Evolutionary conservation across 2,797 vertebrate genomes (phyloP).

Genomic region (Borostomias antarcticus): DNA sequence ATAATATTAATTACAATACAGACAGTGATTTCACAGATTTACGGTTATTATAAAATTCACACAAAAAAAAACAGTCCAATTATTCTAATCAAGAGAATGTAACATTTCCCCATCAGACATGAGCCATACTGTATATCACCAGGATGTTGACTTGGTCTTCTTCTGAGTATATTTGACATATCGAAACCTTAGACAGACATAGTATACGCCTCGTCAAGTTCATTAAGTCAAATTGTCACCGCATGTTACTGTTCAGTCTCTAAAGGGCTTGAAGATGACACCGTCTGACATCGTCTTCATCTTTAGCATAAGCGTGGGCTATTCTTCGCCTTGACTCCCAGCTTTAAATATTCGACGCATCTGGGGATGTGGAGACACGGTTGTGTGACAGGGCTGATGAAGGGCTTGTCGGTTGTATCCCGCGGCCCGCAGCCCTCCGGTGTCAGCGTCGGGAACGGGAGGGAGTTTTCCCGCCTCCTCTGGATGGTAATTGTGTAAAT

Average conservation of each 20-base stretch:
- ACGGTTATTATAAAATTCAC: background rate
- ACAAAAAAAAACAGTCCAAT: background rate
- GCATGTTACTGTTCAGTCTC: slow-evolving; percentile 37
- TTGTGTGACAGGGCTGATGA: slow-evolving; percentile 79
- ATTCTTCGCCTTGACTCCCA: slow-evolving; percentile 59
- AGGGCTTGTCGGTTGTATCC: slow-evolving; percentile 76
- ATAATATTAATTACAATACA: background rate
- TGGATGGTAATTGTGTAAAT: slow-evolving; percentile 74
- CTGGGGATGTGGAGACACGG: slow-evolving; percentile 72
- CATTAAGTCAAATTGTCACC: slow-evolving; percentile 71
- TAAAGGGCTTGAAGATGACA: slow-evolving; percentile 69
- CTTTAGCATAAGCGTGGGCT: slow-evolving; percentile 64
- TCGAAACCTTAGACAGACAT: slow-evolving; percentile 70
- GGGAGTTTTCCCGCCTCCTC: slow-evolving; percentile 65
- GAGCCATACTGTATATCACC: slow-evolving; percentile 16
- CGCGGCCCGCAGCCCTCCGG: slow-evolving; percentile 68
- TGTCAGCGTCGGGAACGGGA: slow-evolving; percentile 62
- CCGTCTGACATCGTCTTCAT: slow-evolving; percentile 64
- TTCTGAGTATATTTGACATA: slow-evolving; percentile 56
- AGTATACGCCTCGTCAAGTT: slow-evolving; percentile 70
- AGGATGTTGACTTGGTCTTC: slow-evolving; percentile 47
- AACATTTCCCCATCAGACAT: background rate
- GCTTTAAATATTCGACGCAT: slow-evolving; percentile 75
- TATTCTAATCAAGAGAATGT: background rate
- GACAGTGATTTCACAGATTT: background rate